Conservation (phyloP, 2,797 vertebrate genomes). For the Ibycter americanus region DNA sequence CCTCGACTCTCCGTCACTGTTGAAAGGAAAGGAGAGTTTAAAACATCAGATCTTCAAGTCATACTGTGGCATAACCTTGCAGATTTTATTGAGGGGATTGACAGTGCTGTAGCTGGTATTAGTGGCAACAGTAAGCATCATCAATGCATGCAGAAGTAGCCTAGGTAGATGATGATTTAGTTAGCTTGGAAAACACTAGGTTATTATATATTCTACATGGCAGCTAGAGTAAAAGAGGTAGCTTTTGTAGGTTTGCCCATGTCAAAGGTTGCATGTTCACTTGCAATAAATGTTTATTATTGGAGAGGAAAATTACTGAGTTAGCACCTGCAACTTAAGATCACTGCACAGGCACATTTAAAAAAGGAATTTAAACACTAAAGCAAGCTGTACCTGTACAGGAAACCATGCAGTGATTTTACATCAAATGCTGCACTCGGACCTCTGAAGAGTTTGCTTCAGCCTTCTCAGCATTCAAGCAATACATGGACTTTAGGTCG, state of each 20-base stretch:
- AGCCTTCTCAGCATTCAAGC: not conserved
- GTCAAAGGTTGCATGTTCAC: not conserved
- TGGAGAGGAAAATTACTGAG: not conserved
- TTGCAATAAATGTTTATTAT: not conserved
- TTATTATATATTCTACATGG: not conserved
- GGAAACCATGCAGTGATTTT: not conserved
- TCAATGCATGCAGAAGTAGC: not conserved
- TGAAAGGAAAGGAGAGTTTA: slow-evolving; percentile 58
- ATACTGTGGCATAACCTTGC: not conserved
- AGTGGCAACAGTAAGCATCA: not conserved
- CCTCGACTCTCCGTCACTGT: slow-evolving; percentile 87
- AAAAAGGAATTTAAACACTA: not conserved
- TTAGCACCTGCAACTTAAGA: not conserved
- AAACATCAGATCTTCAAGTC: not conserved
- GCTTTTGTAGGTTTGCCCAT: not conserved
- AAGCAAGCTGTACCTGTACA: not conserved
- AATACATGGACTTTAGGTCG: not conserved
- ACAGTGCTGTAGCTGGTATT: not conserved
- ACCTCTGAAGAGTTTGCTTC: not conserved
- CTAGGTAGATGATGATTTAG: not conserved
- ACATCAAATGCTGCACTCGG: not conserved
- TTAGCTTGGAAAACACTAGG: not conserved
- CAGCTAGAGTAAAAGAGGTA: not conserved
- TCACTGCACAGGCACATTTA: not conserved
- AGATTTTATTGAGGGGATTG: not conserved